Base-by-base conservation (phyloP, 2,797 vertebrate species). In the Karalla daura region DNA sequence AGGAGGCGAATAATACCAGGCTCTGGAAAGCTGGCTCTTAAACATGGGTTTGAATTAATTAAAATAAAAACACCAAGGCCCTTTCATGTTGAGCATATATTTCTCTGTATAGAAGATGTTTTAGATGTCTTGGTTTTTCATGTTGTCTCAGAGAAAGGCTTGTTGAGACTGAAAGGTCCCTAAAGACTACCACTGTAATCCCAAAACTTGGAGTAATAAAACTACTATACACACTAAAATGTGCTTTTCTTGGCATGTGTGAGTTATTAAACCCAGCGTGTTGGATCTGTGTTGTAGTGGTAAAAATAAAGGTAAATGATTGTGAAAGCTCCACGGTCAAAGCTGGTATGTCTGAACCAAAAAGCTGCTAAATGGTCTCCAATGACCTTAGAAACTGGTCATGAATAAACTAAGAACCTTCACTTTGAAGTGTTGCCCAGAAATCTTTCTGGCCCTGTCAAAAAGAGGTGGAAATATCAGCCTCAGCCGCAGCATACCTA, bases 111-210 rank as follows among this genome's bases (percentile, higher is more conserved):
- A 73, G 63, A 70, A 60, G 33, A 75, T 79, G 69, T 86, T 85
- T 70, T 84, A 79, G 61, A 65, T 86, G 70, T 74, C 85, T 86
- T 63, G 46, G 5, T 81, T 89, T 74, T 78, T 74, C 51, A 73
- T 78, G 76, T 82, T 75, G 59, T 85, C 69, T 88, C 80, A 80
- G 76, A 81, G 74, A 81, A 76, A 81, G 68, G 76, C 82, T 74
- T 76, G 85, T 86, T 78, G 54, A 77, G 80, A 85, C 70, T 70
- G 72, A 89, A 78, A 68, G 74, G 80, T 86, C 86, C 80, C 75
- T 76, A 81, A 90, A 88, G 84, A 92, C 91, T 92, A 93, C 91
- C 91, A 93, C 89, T 93, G 92, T 93, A 91, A 93, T 90, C 91
- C 91, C 86, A 63, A 83, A 77, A 59, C 74, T 85, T 91, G 88